These are phyloP conservation scores for Glossosoma conforme DNA, from an alignment of 1,140 invertebrate genomes.

Conservation along the genomic window DNA sequence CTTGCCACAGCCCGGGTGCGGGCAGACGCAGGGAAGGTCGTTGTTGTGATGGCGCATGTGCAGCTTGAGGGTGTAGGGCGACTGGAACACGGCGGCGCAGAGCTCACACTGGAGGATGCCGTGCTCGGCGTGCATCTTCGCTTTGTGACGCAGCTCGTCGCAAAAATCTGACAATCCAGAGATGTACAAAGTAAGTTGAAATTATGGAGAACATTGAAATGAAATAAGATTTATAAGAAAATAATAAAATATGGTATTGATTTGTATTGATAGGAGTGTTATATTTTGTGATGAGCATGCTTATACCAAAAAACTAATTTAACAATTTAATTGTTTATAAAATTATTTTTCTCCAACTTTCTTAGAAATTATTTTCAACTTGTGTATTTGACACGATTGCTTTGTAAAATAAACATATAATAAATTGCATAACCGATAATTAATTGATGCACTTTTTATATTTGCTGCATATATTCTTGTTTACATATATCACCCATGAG, in stretches of 20 bases:
- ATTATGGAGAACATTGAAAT: background rate
- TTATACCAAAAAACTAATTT: background rate
- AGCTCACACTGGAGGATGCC: conserved; percentile 15
- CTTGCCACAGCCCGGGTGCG: conserved; percentile 22
- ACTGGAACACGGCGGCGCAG: conserved; percentile 17
- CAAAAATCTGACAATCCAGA: conserved; percentile 9
- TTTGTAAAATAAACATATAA: too few relatives aligned
- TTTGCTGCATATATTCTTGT: too few relatives aligned
- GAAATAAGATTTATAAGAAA: background rate
- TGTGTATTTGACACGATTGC: too few relatives aligned
- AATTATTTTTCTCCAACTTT: background rate
- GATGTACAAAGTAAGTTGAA: background rate
- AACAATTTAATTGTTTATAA: background rate
- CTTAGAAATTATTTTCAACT: too few relatives aligned
- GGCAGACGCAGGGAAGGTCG: conserved; percentile 16
- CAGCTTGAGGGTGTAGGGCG: conserved; percentile 4
- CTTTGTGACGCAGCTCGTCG: conserved; percentile 11
- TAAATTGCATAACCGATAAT: too few relatives aligned
- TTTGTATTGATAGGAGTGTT: background rate
- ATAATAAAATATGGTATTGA: background rate
- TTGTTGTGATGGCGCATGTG: conserved; percentile 15
- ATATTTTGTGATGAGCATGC: background rate
- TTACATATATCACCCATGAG: too few relatives aligned
- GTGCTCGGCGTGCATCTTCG: background rate
- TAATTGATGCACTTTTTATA: too few relatives aligned